Percentiles rank a stretch among this genome's conserved stretches.
Evolutionary conservation across 1,140 invertebrate species (phyloP).

Genomic region (Portunus trituberculatus): DNA sequence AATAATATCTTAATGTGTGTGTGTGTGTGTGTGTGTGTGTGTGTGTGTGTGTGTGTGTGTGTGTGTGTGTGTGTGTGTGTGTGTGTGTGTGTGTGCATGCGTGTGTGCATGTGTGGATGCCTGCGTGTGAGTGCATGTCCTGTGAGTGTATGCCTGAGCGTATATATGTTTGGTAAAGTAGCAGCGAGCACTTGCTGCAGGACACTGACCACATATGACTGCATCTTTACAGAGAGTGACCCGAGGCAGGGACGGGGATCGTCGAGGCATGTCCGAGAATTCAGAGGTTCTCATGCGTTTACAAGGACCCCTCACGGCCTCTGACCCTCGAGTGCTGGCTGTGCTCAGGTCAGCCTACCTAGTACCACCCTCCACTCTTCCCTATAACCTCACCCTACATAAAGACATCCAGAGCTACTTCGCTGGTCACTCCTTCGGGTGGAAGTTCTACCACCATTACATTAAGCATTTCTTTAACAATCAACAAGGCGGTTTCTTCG

Average conservation of each 20-base stretch:
- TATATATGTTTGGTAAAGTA: background rate
- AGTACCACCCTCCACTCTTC: slow-evolving; percentile 51
- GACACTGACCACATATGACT: background rate
- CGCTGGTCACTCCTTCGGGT: slow-evolving; percentile 5
- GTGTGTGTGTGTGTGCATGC: no score
- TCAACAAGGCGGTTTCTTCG: slow-evolving; percentile 79
- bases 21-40: no score
- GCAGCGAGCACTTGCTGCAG: background rate
- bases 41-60: no score
- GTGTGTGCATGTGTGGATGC: no score
- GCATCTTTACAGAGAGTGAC: background rate
- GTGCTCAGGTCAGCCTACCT: slow-evolving; percentile 38
- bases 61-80: no score
- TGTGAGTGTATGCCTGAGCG: no score
- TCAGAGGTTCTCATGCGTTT: background rate
- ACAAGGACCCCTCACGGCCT: background rate
- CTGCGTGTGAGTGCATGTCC: no score
- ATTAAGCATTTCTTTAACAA: slow-evolving; percentile 61
- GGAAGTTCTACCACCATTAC: slow-evolving; percentile 61
- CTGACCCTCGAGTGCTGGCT: background rate
- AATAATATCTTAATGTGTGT: no score
- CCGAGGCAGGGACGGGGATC: background rate
- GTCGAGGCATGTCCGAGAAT: no score
- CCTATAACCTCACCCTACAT: slow-evolving; percentile 60
- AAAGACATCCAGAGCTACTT: background rate